A percentile compares a stretch with the other conserved stretches of the same genome.
phyloP scores from a whole-genome alignment of 2,797 vertebrate species.

The Botia almorhae region DNA sequence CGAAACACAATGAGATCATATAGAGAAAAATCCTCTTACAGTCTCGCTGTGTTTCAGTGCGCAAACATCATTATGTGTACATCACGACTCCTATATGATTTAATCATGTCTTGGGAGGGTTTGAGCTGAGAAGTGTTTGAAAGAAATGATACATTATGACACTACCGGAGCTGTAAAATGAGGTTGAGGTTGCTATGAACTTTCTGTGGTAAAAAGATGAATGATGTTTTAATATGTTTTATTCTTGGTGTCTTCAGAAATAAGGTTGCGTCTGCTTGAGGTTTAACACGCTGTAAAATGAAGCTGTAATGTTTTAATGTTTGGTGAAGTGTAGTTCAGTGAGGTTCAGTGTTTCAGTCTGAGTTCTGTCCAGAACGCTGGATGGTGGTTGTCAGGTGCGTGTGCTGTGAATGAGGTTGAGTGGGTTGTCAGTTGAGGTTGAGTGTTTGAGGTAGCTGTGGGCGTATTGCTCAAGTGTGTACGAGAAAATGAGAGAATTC shows the following conservation, averaged over 20 bases:
- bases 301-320: background rate
- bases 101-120: background rate
- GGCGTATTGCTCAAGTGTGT: background rate
- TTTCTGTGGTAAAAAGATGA: no score
- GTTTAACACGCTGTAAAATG: background rate
- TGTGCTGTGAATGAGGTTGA: conserved; percentile 10
- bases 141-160: background rate
- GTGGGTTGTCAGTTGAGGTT: conserved; percentile 14
- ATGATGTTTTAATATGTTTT: no score
- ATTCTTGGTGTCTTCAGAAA: no score
- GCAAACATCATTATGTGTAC: background rate
- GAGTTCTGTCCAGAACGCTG: background rate
- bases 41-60: background rate
- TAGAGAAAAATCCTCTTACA: background rate
- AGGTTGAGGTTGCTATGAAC: background rate
- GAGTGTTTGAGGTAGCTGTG: conserved; percentile 16
- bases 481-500: background rate
- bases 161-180: background rate
- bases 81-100: background rate
- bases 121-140: background rate
- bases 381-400: conserved; percentile 21
- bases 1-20: conserved; percentile 9
- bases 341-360: background rate
- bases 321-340: background rate
- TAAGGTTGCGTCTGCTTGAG: background rate